A percentile compares a stretch with the other conserved stretches of the same genome.
Conservation (phyloP, 2,888 invertebrate species). For the Timema podura region DNA sequence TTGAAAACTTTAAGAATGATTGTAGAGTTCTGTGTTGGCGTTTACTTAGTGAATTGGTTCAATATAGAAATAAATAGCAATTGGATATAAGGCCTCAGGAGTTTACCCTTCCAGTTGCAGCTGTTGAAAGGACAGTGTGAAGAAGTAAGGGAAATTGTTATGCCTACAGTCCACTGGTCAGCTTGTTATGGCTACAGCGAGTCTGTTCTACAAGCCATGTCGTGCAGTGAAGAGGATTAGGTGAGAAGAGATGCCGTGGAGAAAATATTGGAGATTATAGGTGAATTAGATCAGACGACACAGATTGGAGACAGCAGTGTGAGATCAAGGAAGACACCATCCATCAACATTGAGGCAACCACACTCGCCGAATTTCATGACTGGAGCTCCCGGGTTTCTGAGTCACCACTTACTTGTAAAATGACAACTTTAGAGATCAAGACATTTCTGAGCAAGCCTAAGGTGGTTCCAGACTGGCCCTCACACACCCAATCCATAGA, state of each 20-base stretch:
- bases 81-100: too few species aligned
- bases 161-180: too few species aligned
- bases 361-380: not conserved
- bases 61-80: too few species aligned
- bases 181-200: not conserved
- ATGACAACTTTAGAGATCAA: conserved; percentile 7
- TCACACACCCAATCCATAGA: not conserved
- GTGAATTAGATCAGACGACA: too few species aligned
- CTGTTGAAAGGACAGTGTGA: too few species aligned
- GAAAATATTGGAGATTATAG: not conserved
- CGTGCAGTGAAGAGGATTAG: not conserved
- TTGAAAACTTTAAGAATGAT: too few species aligned
- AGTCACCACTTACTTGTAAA: not conserved
- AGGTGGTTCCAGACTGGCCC: not conserved
- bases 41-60: too few species aligned
- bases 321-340: not conserved
- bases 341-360: conserved; percentile 2
- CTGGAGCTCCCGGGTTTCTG: not conserved
- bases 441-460: not conserved
- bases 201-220: not conserved
- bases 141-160: too few species aligned
- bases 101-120: too few species aligned
- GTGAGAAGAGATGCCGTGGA: not conserved
- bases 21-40: too few species aligned
- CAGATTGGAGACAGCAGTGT: not conserved